Base-by-base conservation (phyloP, 2,797 vertebrate genomes). In the Poeciliopsis presidionis region DNA sequence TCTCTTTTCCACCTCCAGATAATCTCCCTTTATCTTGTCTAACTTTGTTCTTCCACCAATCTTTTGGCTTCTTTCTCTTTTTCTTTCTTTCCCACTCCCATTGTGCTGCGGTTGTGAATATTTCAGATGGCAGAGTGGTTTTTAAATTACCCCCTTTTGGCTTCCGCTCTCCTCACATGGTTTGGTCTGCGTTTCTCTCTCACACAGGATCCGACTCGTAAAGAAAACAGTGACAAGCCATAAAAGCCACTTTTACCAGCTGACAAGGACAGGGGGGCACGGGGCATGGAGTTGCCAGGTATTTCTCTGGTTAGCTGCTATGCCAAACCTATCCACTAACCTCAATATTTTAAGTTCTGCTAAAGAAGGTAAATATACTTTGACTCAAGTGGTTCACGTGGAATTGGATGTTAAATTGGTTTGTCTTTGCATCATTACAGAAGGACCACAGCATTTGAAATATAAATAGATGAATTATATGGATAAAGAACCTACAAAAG, bases 61-160 rank as follows among this genome's bases (percentile, higher is more conserved):
- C 74, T 47, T 71, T 71, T 59, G 33, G 80, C 57, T 14, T 84
- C 45, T 33, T 28, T 30, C 43, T 84, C 49, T 6, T 14, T 57
- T 51, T 70, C 72, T 88, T 63, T 84, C 84, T 87, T 79, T 78
- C 67, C 86, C 53, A 9, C 83, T 82, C 41, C 79, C 82, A 80
- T 81, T 87, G 87, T 86, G 84, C 86, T 90, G 88, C 47, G 83
- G 90, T 91, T 93, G 90, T 94, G 93, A 95, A 94, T 95, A 94
- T 95, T 95, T 95, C 90, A 95, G 91, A 95, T 90, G 92, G 88
- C 72, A 83, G 88, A 90, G 91, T 94, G 94, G 93, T 95, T 95
- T 96, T 94, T 91, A 95, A 95, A 95, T 95, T 90, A 94, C 91
- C 92, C 90, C 89, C 91, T 94, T 94, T 93, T 93, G 94, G 94